Base-by-base conservation (phyloP, 1,140 invertebrate species). In the Brachionus koreanus region DNA sequence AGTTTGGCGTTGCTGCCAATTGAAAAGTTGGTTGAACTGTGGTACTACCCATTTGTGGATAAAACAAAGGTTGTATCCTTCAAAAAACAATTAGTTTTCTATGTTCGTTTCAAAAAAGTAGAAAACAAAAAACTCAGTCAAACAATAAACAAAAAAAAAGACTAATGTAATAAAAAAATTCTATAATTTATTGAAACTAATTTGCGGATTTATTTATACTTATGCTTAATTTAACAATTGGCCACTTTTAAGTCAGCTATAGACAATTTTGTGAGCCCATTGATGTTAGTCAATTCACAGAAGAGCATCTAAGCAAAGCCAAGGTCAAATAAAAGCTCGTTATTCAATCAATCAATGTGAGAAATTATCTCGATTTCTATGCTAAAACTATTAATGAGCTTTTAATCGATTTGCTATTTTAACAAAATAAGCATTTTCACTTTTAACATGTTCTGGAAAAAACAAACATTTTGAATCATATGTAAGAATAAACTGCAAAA, bases 121-220 rank as follows among this genome's bases (percentile, higher is more conserved):
- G 10, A 72, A 72, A 72, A 23, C 10, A 46, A 46, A 74, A 67
- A 67, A 29, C 63, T 19, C 65, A 69, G 37, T 39, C 65, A 69
- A 69, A 69, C 65, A 37, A 9, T 57, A 23, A 57, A 57, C 49
- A 57, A 16, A 19, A 49, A 19, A 57, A 57, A 19, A 57, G 4
- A 49, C n/a, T 16, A 49, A 49, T n/a, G 3, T 29, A 29, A 29
- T 29, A 29, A 29, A 29, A n/a, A 29, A 29, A 29, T 29, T 29
- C 29, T 29, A 29, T 29, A 29, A 29, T 2, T 29, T 29, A 29
- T 29, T 29, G 29, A 29, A 29, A 29, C 1, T 29, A 3, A 29
- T 3, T 52, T 52, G 46, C 46, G 5, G 3, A 16, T 7, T 19
- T 57, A 57, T 3, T 10, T 57, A 57, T 57, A 19, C 9, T 7